Evolutionary conservation across 2,888 invertebrate species (phyloP), one percentile per base, ranked within the genome.

Genomic region (Caenorhabditis wallacei): DNA sequence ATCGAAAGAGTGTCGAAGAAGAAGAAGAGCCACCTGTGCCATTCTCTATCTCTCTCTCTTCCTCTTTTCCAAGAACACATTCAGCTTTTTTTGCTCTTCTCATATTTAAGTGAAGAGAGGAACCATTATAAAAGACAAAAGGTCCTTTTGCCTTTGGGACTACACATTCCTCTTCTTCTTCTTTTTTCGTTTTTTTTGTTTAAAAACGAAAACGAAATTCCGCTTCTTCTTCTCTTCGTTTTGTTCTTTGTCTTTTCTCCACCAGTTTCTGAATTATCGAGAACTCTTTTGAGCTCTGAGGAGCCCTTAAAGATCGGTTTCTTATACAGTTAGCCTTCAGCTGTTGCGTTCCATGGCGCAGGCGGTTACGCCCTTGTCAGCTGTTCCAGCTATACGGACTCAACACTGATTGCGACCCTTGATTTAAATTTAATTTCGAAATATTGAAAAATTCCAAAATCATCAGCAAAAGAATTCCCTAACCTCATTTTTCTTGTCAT

Each of bases 101-200:
- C 40, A 40, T 13, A 10, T 11, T 13, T 43, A n/a, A 16, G 51
- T 8, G 18, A 56, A 43, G 20, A 20, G 48, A 22, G 40, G n/a
- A 56, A 37, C 59, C 59, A 71, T 71, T 71, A 71, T 71, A 71
- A 71, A 71, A 71, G 69, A 46, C 37, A 70, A 56, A 48, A 43
- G 37, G 20, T 20, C 22, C 54, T 11, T 24, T 35, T n/a, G 35
- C 37, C 43, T 26, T 43, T 18, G 54, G 54, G 54, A 51, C 40
- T 46, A 10, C 40, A 16, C 40, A 40, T 40, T 46, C 26, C 11
- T 37, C 59, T 40, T 40, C 35, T 35, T n/a, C 57, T n/a, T 35
- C n/a, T 26, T 56, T 56, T 35, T 35, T 24, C 35, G 22, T 22
- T n/a, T 54, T 54, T 26, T 16, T 10, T 20, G 20, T 48, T 16